phyloP scores from a whole-genome alignment of 2,797 vertebrate species.

The Lophius americanus region DNA sequence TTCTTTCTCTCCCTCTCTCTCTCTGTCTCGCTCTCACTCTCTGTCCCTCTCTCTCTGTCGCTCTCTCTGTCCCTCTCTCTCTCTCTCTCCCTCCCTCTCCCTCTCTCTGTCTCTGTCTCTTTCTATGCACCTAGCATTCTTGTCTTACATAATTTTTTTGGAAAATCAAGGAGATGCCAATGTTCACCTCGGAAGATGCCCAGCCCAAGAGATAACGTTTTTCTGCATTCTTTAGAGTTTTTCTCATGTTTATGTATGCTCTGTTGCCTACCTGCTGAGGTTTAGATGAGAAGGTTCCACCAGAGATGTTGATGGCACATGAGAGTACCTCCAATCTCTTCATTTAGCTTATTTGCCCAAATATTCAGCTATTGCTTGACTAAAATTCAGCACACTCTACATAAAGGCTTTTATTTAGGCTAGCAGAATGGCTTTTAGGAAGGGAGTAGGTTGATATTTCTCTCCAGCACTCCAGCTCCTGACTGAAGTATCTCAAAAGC shows the following conservation, averaged over 20 bases:
- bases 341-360: no score
- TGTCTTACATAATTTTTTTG: conserved; percentile 21
- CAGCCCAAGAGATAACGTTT: neutral
- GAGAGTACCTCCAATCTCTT: no score
- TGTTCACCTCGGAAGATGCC: conserved; percentile 11
- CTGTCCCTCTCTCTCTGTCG: conserved; percentile 7
- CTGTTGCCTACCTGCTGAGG: neutral
- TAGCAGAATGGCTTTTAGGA: neutral
- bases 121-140: neutral
- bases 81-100: conserved; percentile 11
- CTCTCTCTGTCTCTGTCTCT: conserved; percentile 13
- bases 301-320: no score
- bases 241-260: neutral
- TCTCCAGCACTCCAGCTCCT: neutral
- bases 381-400: no score
- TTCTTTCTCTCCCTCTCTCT: no score
- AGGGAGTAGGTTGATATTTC: no score
- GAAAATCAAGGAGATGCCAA: conserved; percentile 5
- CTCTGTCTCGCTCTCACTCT: conserved; percentile 8
- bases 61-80: conserved; percentile 10
- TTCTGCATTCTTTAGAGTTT: neutral
- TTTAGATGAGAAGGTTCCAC: neutral
- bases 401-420: neutral
- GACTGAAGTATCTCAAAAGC: neutral
- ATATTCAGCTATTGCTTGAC: no score